These are phyloP conservation scores for Tenthredo scrophulariae DNA, from an alignment of 2,888 invertebrate genomes.

Conservation along the genomic window DNA sequence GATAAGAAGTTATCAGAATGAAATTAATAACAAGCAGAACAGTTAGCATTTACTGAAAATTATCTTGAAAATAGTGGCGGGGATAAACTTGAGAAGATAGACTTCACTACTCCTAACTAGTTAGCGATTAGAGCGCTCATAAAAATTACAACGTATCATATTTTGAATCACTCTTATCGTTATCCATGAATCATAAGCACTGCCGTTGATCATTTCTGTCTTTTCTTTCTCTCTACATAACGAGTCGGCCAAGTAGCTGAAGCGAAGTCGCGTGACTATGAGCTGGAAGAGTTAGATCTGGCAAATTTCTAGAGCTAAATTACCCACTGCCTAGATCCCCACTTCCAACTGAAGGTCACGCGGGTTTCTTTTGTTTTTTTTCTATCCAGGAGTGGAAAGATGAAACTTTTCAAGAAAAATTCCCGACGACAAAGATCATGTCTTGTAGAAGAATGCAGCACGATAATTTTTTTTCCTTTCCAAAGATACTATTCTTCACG, in stretches of 20 bases:
- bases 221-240: background rate
- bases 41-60: background rate
- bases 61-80: background rate
- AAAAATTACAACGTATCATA: background rate
- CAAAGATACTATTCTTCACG: background rate
- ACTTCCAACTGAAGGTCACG: slow-evolving; percentile 82
- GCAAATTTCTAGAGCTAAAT: slow-evolving; percentile 77
- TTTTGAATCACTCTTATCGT: slow-evolving; percentile 20
- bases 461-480: background rate
- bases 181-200: background rate
- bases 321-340: slow-evolving; percentile 82
- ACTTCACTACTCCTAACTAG: background rate
- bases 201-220: background rate
- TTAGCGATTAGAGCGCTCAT: background rate
- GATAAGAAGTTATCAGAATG: background rate
- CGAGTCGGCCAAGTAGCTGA: background rate
- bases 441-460: slow-evolving; percentile 14
- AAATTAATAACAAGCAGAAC: background rate
- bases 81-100: background rate
- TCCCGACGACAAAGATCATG: background rate
- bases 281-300: slow-evolving; percentile 90
- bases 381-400: slow-evolving; percentile 41
- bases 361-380: slow-evolving; percentile 57
- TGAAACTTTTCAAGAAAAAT: background rate
- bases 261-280: slow-evolving; percentile 74